Conservation (phyloP, 2,888 invertebrate species). For the Entomobrya multifasciata region DNA sequence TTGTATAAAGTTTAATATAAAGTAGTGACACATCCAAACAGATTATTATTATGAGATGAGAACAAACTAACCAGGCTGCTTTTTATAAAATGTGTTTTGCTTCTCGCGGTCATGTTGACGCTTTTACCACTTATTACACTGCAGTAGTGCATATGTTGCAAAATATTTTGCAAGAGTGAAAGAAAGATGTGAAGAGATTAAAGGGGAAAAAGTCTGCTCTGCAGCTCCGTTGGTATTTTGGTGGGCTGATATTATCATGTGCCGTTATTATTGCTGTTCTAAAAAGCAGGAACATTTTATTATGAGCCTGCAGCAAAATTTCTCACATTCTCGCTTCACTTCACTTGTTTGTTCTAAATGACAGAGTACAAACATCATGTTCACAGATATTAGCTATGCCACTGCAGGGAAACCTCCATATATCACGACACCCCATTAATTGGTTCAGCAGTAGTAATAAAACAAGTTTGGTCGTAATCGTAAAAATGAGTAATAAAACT, state of each 20-base stretch:
- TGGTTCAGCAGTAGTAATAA: background rate
- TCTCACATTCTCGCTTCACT: background rate
- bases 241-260: background rate
- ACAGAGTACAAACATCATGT: background rate
- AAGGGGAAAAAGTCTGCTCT: background rate
- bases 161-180: background rate
- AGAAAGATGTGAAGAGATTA: background rate
- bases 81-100: background rate
- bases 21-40: constrained; percentile 1
- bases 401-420: constrained; percentile 4
- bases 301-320: constrained; percentile 17
- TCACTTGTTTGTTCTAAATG: background rate
- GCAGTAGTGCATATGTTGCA: background rate
- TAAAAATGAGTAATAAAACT: no score
- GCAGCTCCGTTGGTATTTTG: background rate
- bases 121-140: background rate
- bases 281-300: background rate
- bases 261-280: constrained; percentile 18
- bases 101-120: background rate
- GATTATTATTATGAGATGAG: background rate
- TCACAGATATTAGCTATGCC: no score
- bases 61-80: background rate
- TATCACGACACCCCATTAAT: background rate
- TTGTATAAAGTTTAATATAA: constrained; percentile 5
- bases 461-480: no score